These are phyloP conservation scores for Mustelus asterias DNA, from an alignment of 2,113 vertebrate species.

Conservation along the genomic window DNA sequence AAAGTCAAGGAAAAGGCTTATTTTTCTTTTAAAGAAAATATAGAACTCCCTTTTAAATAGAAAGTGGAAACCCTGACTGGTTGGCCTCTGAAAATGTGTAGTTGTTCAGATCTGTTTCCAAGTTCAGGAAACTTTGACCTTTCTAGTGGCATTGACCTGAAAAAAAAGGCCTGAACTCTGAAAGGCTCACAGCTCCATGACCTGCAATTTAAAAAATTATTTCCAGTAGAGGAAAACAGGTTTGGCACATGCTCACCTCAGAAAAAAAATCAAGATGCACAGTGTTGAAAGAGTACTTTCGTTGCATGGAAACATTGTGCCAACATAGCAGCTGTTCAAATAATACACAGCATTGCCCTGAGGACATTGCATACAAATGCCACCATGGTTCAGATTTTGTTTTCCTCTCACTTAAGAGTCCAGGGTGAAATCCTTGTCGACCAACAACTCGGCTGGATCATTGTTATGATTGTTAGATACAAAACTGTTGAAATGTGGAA, in stretches of 20 bases:
- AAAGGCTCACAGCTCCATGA: conserved; percentile 64
- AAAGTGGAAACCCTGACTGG: conserved; percentile 12
- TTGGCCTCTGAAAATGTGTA: conserved; percentile 36
- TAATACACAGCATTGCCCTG: conserved; percentile 50
- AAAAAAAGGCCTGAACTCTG: conserved; percentile 51
- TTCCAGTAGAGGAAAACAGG: conserved; percentile 65
- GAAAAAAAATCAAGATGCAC: conserved; percentile 54
- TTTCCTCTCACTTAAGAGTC: conserved; percentile 52
- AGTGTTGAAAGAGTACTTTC: conserved; percentile 46
- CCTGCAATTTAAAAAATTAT: conserved; percentile 75
- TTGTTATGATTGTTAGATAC: conserved; percentile 74
- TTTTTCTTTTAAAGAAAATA: background rate
- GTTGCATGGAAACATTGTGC: conserved; percentile 51
- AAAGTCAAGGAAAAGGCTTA: background rate
- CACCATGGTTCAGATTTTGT: conserved; percentile 44
- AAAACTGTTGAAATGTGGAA: conserved; percentile 70
- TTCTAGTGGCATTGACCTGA: conserved; percentile 39
- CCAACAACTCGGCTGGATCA: conserved; percentile 60
- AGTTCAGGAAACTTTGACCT: conserved; percentile 45
- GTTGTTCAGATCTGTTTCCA: conserved; percentile 43
- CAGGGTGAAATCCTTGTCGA: conserved; percentile 59
- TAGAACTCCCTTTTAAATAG: conserved; percentile 4
- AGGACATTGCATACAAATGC: conserved; percentile 58
- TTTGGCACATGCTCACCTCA: conserved; percentile 55
- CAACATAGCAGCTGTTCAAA: conserved; percentile 64